Conservation (phyloP, 2,797 vertebrate species). For the Columba guinea region DNA sequence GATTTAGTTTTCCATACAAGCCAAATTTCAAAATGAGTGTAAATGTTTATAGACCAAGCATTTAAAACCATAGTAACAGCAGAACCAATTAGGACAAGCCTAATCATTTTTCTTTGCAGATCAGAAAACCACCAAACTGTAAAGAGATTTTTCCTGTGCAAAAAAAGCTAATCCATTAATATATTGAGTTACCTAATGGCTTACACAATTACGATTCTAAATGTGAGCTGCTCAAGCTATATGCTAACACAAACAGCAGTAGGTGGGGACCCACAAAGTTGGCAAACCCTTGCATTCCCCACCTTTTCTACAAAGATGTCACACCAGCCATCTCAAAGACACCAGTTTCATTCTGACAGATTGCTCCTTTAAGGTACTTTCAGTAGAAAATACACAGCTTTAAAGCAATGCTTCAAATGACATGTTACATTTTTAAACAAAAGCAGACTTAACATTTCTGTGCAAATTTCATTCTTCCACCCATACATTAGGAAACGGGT, state of each 20-base stretch:
- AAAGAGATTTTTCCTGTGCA: background rate
- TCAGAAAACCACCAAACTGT: background rate
- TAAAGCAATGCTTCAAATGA: background rate
- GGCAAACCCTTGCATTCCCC: background rate
- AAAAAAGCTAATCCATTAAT: background rate
- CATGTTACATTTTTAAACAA: background rate
- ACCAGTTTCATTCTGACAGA: background rate
- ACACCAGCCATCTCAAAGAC: background rate
- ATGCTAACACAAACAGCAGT: background rate
- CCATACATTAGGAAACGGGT: background rate
- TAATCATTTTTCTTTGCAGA: background rate
- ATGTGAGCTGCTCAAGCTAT: background rate
- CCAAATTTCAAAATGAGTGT: background rate
- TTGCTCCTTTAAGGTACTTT: background rate
- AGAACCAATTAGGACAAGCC: background rate
- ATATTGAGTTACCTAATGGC: background rate
- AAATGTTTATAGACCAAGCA: background rate
- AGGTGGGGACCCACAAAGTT: background rate
- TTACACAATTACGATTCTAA: background rate
- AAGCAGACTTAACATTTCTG: background rate
- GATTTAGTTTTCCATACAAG: background rate
- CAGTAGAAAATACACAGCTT: background rate
- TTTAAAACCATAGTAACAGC: background rate
- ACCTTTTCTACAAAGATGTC: background rate
- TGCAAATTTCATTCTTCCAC: slow-evolving; percentile 38